These are phyloP conservation scores for Pollenia labialis DNA, from an alignment of 2,888 invertebrate genomes.

Conservation along the genomic window DNA sequence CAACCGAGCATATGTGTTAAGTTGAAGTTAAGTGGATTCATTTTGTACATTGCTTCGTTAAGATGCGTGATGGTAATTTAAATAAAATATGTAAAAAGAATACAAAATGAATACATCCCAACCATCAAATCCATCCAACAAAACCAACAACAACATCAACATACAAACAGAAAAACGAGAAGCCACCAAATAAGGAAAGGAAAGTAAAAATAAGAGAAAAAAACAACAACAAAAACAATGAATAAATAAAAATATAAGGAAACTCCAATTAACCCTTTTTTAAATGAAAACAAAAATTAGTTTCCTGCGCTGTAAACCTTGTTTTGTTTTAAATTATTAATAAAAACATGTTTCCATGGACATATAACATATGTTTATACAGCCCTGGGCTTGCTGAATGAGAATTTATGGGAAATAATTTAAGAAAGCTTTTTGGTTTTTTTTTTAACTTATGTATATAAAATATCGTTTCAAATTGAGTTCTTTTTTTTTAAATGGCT, in stretches of 20 bases:
- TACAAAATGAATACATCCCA: constrained; percentile 63
- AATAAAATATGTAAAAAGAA: constrained; percentile 77
- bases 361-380: too few species aligned
- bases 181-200: constrained; percentile 67
- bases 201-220: constrained; percentile 45
- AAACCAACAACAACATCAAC: constrained; percentile 21
- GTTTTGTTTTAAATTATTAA: too few species aligned
- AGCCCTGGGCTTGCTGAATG: too few species aligned
- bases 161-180: constrained; percentile 29
- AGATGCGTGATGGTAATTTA: constrained; percentile 80
- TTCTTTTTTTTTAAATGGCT: too few species aligned
- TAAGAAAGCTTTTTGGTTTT: too few species aligned
- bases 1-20: constrained; percentile 77
- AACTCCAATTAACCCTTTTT: constrained; percentile 55
- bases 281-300: neutral
- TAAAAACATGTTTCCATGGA: too few species aligned
- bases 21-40: constrained; percentile 81
- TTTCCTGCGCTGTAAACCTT: neutral
- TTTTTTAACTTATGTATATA: too few species aligned
- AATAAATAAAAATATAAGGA: constrained; percentile 41
- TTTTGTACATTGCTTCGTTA: constrained; percentile 76
- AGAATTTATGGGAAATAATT: too few species aligned
- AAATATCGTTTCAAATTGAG: too few species aligned
- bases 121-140: constrained; percentile 15
- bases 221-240: neutral